These are phyloP conservation scores for Danio aesculapii DNA, from an alignment of 2,797 vertebrate genomes.

Conservation along the genomic window DNA sequence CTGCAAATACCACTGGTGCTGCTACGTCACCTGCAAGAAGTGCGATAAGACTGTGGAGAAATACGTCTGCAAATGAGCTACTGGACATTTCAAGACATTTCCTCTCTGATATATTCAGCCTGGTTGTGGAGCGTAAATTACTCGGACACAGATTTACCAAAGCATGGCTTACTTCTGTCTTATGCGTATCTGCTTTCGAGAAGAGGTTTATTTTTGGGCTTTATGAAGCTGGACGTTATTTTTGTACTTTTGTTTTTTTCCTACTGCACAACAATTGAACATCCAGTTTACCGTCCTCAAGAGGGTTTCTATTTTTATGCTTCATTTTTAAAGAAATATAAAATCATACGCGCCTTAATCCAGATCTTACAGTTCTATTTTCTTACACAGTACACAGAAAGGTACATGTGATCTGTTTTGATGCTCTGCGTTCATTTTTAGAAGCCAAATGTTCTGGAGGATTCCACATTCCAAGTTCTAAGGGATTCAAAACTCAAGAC, in stretches of 20 bases:
- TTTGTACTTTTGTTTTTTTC: constrained; percentile 49
- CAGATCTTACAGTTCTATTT: constrained; percentile 75
- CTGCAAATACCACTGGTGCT: constrained; percentile 99
- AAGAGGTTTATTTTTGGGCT: constrained; percentile 68
- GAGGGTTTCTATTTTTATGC: constrained; percentile 55
- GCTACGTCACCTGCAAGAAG: constrained; percentile 99
- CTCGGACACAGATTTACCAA: constrained; percentile 75
- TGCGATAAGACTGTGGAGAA: constrained; percentile 93
- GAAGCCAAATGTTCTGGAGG: constrained; percentile 64
- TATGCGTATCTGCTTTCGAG: constrained; percentile 72
- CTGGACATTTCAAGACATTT: constrained; percentile 15
- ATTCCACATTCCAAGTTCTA: constrained; percentile 57
- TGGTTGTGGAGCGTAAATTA: constrained; percentile 33
- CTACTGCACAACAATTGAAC: constrained; percentile 51
- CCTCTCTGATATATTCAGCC: constrained; percentile 9
- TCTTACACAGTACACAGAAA: constrained; percentile 66
- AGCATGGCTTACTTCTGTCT: constrained; percentile 71
- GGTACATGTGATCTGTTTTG: constrained; percentile 53
- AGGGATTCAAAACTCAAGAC: constrained; percentile 45
- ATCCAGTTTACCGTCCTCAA: constrained; percentile 71
- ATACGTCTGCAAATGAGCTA: constrained; percentile 94
- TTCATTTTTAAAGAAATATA: constrained; percentile 60
- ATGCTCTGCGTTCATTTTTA: constrained; percentile 56
- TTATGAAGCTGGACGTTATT: constrained; percentile 64
- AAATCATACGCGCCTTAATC: constrained; percentile 64